phyloP scores from a whole-genome alignment of 2,113 vertebrate genomes.

The Nematolebias whitei region DNA sequence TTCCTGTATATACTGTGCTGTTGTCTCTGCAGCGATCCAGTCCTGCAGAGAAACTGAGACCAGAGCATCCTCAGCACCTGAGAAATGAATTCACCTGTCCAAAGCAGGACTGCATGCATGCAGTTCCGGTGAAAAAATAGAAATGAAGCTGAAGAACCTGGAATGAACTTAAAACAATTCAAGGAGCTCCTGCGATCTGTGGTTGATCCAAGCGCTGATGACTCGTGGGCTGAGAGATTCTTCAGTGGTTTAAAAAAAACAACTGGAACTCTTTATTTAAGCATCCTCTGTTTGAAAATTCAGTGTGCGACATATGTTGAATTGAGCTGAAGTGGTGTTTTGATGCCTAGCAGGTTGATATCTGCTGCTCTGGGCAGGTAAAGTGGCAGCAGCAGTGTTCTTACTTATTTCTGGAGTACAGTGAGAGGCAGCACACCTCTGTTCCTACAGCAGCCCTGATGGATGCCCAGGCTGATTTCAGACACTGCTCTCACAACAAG shows the following conservation, averaged over 20 bases:
- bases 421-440: slow-evolving; percentile 51
- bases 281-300: too few species aligned
- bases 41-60: slow-evolving; percentile 53
- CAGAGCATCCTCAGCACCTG: slow-evolving; percentile 56
- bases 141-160: slow-evolving; percentile 16
- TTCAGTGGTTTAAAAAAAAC: slow-evolving; percentile 64
- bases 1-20: neutral
- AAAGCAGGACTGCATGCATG: neutral
- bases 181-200: slow-evolving; percentile 44
- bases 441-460: slow-evolving; percentile 41
- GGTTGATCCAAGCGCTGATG: slow-evolving; percentile 39
- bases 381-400: slow-evolving; percentile 64
- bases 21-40: slow-evolving; percentile 39
- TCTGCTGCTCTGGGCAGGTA: slow-evolving; percentile 47
- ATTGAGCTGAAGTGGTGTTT: neutral
- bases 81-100: slow-evolving; percentile 50
- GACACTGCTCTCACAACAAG: slow-evolving; percentile 67
- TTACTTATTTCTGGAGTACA: slow-evolving; percentile 68
- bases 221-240: slow-evolving; percentile 55
- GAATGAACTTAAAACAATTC: slow-evolving; percentile 63
- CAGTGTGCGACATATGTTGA: too few species aligned
- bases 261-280: neutral
- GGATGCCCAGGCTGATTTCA: slow-evolving; percentile 50
- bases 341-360: slow-evolving; percentile 53
- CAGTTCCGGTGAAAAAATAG: neutral